phyloP scores from a whole-genome alignment of 2,888 invertebrate species.

The Thyatira batis region DNA sequence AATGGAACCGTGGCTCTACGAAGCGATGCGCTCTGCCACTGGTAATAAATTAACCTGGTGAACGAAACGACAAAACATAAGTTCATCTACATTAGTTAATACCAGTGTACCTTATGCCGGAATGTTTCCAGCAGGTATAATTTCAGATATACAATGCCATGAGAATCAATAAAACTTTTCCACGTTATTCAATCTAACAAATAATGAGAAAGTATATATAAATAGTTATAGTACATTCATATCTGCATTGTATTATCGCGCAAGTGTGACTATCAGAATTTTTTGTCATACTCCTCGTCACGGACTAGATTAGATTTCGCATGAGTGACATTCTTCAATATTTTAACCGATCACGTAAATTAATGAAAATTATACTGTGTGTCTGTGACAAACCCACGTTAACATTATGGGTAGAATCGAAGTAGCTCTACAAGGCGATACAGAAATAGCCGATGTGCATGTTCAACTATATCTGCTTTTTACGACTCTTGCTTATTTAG shows the following conservation, averaged over 20 bases:
- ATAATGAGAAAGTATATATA: not conserved
- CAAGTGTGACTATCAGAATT: constrained; percentile 27
- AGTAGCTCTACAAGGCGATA: constrained; percentile 50
- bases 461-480: constrained; percentile 69
- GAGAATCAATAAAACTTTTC: too few relatives aligned
- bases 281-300: constrained; percentile 24
- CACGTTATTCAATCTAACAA: not conserved
- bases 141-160: too few relatives aligned
- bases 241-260: constrained; percentile 15
- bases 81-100: too few relatives aligned
- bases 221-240: not conserved
- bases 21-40: not conserved
- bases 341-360: constrained; percentile 3
- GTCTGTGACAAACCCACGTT: not conserved
- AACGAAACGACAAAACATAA: not conserved
- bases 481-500: constrained; percentile 62
- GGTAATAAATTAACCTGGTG: too few relatives aligned
- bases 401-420: constrained; percentile 38
- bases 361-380: not conserved
- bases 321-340: not conserved
- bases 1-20: not conserved
- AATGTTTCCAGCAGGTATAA: not conserved
- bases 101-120: too few relatives aligned
- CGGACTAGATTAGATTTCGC: constrained; percentile 17
- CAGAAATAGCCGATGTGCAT: constrained; percentile 70